A percentile compares a stretch with the other conserved stretches of the same genome.
These are phyloP conservation scores for Camponotus floridanus DNA, from an alignment of 1,140 invertebrate genomes.

Conservation along the genomic window DNA sequence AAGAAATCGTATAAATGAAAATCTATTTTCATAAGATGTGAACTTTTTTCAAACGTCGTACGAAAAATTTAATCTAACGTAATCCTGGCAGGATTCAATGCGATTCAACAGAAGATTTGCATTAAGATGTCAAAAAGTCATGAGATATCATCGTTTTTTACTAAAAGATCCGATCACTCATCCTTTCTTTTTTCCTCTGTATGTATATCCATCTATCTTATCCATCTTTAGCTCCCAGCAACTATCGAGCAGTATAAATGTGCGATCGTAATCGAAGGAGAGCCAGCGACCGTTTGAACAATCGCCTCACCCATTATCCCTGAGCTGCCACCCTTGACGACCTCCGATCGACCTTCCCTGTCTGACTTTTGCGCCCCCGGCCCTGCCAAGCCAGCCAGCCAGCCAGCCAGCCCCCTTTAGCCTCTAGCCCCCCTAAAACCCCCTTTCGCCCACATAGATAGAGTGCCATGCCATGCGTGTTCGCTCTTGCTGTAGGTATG, in stretches of 20 bases:
- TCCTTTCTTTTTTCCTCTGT: slow-evolving; percentile 63
- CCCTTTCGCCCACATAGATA: slow-evolving; percentile 82
- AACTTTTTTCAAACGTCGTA: not conserved
- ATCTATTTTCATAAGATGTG: not conserved
- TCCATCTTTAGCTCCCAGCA: slow-evolving; percentile 32
- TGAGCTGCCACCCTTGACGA: slow-evolving; percentile 35
- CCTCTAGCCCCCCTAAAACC: slow-evolving; percentile 53
- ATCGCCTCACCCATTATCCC: slow-evolving; percentile 61
- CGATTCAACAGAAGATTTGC: not conserved
- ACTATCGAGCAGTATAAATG: slow-evolving; percentile 35
- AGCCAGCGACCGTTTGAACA: slow-evolving; percentile 58
- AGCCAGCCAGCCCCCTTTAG: not conserved
- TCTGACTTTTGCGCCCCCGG: slow-evolving; percentile 58
- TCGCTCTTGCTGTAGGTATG: slow-evolving; percentile 94
- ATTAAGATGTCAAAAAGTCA: slow-evolving; percentile 24
- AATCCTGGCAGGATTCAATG: not conserved
- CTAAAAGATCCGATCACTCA: slow-evolving; percentile 25
- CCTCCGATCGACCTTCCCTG: not conserved
- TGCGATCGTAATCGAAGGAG: slow-evolving; percentile 52
- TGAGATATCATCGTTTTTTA: slow-evolving; percentile 23
- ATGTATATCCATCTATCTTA: slow-evolving; percentile 39
- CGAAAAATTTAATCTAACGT: not conserved
- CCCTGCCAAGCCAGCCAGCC: slow-evolving; percentile 52
- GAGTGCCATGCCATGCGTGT: slow-evolving; percentile 86
- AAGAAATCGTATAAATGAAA: not conserved